phyloP scores from a whole-genome alignment of 2,888 invertebrate species.

The Rosalia funebris region DNA sequence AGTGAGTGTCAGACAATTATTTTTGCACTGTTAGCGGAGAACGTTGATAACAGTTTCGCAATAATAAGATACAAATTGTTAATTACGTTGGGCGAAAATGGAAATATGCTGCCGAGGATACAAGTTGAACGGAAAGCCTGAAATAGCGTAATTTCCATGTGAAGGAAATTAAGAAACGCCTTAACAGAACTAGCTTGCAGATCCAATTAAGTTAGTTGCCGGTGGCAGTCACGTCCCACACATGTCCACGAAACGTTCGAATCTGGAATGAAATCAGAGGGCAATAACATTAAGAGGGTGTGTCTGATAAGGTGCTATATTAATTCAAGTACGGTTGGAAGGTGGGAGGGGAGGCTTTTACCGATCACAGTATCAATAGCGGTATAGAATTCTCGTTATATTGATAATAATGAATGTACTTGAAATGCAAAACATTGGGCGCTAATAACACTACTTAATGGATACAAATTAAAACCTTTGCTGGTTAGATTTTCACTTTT shows the following conservation, averaged over 20 bases:
- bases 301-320: constrained; percentile 28
- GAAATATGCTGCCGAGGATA: constrained; percentile 6
- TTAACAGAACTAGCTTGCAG: constrained; percentile 32
- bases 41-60: background rate
- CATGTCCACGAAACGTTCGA: constrained; percentile 27
- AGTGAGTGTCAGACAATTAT: no score
- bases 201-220: constrained; percentile 27
- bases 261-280: constrained; percentile 27
- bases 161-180: constrained; percentile 46
- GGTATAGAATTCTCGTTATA: no score
- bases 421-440: no score
- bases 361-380: no score
- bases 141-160: constrained; percentile 45
- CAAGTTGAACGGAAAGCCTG: constrained; percentile 38
- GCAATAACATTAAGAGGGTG: constrained; percentile 27
- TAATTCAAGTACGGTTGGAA: constrained; percentile 19
- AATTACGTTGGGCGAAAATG: background rate
- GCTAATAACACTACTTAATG: no score
- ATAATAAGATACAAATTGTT: no score
- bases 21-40: background rate
- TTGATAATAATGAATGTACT: no score
- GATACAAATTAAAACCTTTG: no score
- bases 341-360: background rate
- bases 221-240: constrained; percentile 27
- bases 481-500: no score